Conservation (phyloP, 2,797 vertebrate species). For the Vespertilio murinus region DNA sequence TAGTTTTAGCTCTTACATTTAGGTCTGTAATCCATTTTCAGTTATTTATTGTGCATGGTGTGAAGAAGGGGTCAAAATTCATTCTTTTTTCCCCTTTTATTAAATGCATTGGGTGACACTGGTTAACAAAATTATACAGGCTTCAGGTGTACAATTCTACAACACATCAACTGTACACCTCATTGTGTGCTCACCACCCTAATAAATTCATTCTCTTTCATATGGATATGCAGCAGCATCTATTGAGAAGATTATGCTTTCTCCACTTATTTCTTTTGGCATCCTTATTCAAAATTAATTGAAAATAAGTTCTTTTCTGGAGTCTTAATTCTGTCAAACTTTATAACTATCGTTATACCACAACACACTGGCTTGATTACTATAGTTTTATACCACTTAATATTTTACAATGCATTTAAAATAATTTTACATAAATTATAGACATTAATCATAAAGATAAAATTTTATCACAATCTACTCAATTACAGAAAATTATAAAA, state of each 20-base stretch:
- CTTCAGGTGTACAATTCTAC: not conserved
- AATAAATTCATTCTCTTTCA: not conserved
- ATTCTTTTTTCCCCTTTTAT: not conserved
- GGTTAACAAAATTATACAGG: not conserved
- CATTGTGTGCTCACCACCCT: not conserved
- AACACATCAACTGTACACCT: not conserved
- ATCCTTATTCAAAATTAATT: not conserved
- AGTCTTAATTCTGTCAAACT: not conserved
- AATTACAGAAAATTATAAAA: not conserved
- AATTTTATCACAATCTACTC: slow-evolving; percentile 13
- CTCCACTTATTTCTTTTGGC: not conserved
- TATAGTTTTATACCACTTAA: not conserved
- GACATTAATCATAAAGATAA: not conserved
- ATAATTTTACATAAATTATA: slow-evolving; percentile 8
- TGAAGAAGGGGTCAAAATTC: not conserved
- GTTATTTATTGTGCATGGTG: slow-evolving; percentile 8
- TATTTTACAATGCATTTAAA: slow-evolving; percentile 28
- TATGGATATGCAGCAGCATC: not conserved
- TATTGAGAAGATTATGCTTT: slow-evolving; percentile 29
- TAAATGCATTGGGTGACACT: not conserved
- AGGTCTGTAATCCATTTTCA: not conserved
- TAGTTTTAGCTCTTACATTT: not conserved
- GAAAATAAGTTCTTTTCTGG: slow-evolving; percentile 35
- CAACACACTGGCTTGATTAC: not conserved
- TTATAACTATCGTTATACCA: not conserved